Conservation (phyloP, 2,113 vertebrate genomes). For the Amphiprion percula region DNA sequence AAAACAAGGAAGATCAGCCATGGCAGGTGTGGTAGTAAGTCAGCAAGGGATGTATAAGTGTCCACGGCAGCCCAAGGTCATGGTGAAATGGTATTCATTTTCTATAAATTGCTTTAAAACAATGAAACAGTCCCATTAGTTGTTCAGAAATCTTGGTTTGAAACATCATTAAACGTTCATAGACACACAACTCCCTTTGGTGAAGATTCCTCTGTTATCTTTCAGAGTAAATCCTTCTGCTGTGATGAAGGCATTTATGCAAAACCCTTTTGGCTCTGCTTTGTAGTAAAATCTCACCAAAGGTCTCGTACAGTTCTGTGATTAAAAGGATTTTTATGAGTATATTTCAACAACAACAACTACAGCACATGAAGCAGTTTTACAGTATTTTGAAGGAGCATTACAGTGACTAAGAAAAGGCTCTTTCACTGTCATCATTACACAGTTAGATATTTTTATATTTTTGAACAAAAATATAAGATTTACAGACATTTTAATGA, state of each 20-base stretch:
- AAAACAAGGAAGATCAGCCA: conserved; percentile 31
- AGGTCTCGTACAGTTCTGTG: neutral
- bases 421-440: no score
- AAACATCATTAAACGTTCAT: conserved; percentile 36
- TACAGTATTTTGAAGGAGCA: no score
- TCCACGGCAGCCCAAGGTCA: conserved; percentile 48
- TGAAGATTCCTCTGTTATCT: conserved; percentile 28
- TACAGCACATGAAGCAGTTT: no score
- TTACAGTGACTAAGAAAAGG: no score
- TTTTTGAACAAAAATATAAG: no score
- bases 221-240: conserved; percentile 38
- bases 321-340: conserved; percentile 16
- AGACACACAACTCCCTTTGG: conserved; percentile 12
- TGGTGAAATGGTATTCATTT: conserved; percentile 2
- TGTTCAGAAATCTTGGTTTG: conserved; percentile 24
- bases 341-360: neutral
- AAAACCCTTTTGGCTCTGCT: conserved; percentile 35
- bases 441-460: no score
- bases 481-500: neutral
- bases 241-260: conserved; percentile 38
- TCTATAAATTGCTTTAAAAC: conserved; percentile 44
- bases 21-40: conserved; percentile 44
- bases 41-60: conserved; percentile 11
- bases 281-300: conserved; percentile 24
- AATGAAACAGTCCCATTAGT: conserved; percentile 31